Evolutionary conservation across 2,113 vertebrate species (phyloP), one percentile per base, ranked within the genome.

Genomic region (Litocranius walleri): DNA sequence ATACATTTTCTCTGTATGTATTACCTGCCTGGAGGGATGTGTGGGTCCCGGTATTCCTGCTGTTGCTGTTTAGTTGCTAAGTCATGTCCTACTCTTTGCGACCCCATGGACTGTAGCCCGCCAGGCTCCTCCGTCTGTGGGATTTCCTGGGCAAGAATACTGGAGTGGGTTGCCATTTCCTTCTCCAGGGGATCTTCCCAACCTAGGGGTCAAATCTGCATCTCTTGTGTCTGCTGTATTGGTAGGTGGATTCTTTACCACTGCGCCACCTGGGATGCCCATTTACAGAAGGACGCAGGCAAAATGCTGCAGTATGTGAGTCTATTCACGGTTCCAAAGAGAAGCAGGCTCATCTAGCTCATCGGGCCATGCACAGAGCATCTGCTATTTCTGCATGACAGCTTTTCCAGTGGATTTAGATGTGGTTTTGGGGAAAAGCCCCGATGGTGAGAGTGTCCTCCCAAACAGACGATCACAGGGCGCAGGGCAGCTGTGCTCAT

Each of bases 1-100:
- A 9, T 97, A 40, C 27, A 90, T 98, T 97, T 98, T 85, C 64
- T 67, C 9, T 4, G 21, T 1, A 0, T 5, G 7, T 45, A 50
- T 95, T 5, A 89, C 40, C 61, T 40, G 64, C 91, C 95, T 94
- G 36, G 86, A 93, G 57, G n/a, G 40, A 54, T 2, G 27, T 33
- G 61, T 36, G 16, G 19, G 12, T 45, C 21, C 16, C 3, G 15
- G 27, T 88, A 21, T 13, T 4, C 13, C 59, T 17, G 19, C 21
- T 40, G 67, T 40, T 74, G n/a, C 67, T 40, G 21, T 23, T 25
- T 11, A 6, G 10, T 40, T 40, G n/a, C 67, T 40, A 40, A 74
- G 21, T 23, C 19, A 2, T 40, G 21, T 13, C 36, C 36, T 6
- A 6, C 67, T 74, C 67, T 67, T n/a, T 40, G 36, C 1, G 5